Percentiles rank a stretch among this genome's conserved stretches.
Evolutionary conservation across 2,888 invertebrate genomes (phyloP).

Genomic region (Crioceris asparagi): DNA sequence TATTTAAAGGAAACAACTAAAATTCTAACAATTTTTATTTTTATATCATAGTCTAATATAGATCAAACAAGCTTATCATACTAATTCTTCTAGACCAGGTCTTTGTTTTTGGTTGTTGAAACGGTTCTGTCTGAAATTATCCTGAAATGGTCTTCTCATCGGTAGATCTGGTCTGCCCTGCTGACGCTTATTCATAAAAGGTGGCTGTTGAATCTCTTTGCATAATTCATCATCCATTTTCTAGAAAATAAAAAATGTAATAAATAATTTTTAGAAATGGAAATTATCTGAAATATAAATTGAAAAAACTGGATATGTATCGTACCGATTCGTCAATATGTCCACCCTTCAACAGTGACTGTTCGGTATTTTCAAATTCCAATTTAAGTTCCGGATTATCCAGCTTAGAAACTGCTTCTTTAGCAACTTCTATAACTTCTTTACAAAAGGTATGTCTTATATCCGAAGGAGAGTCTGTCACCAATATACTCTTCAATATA

Average conservation of each 20-base stretch:
- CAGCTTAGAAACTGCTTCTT: slow-evolving; percentile 38
- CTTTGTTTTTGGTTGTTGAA: slow-evolving; percentile 9
- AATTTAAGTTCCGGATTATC: slow-evolving; percentile 43
- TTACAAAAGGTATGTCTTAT: slow-evolving; percentile 47
- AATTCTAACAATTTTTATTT: not conserved
- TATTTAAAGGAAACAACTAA: not conserved
- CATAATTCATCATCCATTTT: slow-evolving; percentile 36
- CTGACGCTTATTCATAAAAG: slow-evolving; percentile 16
- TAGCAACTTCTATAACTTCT: slow-evolving; percentile 48
- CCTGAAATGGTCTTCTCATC: slow-evolving; percentile 1
- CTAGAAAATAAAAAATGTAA: slow-evolving; percentile 25
- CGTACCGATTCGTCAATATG: slow-evolving; percentile 36
- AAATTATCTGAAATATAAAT: not conserved
- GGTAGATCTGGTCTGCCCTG: slow-evolving; percentile 5
- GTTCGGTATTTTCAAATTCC: slow-evolving; percentile 47
- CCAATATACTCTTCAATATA: slow-evolving; percentile 46
- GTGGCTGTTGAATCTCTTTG: slow-evolving; percentile 24
- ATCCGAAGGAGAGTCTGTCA: slow-evolving; percentile 43
- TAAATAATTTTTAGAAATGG: not conserved
- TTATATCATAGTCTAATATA: not conserved
- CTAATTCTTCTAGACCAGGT: slow-evolving; percentile 19
- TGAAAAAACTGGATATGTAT: too few relatives aligned
- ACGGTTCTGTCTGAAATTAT: slow-evolving; percentile 6
- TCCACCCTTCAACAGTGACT: slow-evolving; percentile 43
- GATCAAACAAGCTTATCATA: slow-evolving; percentile 9